phyloP scores from a whole-genome alignment of 1,140 invertebrate genomes.

The Solenopsis invicta region DNA sequence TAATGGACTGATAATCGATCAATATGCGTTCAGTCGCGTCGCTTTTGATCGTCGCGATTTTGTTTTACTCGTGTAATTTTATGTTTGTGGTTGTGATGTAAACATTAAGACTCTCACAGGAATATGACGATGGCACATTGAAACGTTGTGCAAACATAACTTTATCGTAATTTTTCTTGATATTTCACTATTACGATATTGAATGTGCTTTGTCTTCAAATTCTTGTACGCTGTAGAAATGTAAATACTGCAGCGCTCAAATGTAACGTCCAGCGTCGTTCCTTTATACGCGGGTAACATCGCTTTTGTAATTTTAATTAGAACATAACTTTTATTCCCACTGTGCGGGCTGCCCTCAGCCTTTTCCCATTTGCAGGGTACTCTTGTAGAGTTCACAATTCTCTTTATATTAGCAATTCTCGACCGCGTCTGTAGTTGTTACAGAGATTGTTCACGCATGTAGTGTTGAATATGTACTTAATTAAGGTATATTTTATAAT shows the following conservation, averaged over 20 bases:
- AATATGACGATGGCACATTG: slow-evolving; percentile 29
- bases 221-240: slow-evolving; percentile 56
- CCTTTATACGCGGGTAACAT: slow-evolving; percentile 6
- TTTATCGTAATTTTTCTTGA: not conserved
- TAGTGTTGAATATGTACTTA: slow-evolving; percentile 83
- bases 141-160: not conserved
- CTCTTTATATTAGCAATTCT: no score
- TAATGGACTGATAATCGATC: slow-evolving; percentile 58
- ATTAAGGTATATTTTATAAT: slow-evolving; percentile 83
- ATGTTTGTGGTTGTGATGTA: slow-evolving; percentile 77
- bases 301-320: slow-evolving; percentile 50
- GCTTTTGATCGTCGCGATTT: slow-evolving; percentile 14
- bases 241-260: slow-evolving; percentile 62
- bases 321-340: not conserved
- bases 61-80: slow-evolving; percentile 58
- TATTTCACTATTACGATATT: not conserved
- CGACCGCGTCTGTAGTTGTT: slow-evolving; percentile 68
- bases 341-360: not conserved
- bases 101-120: slow-evolving; percentile 50
- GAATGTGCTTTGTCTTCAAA: slow-evolving; percentile 18
- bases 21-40: slow-evolving; percentile 16
- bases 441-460: slow-evolving; percentile 76
- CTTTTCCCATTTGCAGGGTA: slow-evolving; percentile 50
- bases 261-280: slow-evolving; percentile 33
- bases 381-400: slow-evolving; percentile 38